Evolutionary conservation across 2,113 vertebrate genomes (phyloP), one percentile per base, ranked within the genome.

Genomic region (Callionymus lyra): DNA sequence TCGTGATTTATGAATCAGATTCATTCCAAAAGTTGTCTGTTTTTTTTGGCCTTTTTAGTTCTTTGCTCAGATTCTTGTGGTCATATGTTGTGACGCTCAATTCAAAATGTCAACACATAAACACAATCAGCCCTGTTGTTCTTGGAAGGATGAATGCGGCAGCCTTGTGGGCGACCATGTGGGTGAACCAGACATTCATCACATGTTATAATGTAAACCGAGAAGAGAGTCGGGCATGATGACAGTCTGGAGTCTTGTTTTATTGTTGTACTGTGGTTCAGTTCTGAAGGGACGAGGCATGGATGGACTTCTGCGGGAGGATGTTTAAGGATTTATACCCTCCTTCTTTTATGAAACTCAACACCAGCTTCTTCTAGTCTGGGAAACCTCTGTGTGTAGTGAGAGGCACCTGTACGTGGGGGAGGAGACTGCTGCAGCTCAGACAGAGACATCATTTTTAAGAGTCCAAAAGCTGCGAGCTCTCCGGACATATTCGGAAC

Each of bases 91-190:
- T 27, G 21, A 27, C 21, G 21, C 21, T 27, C 21, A 27, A 27
- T 27, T 27, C 21, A 27, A 27, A 27, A 27, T 27, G 21, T 27
- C 21, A 27, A 5, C 21, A n/a, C 16, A 18, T 15, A 35, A 14
- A 45, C 47, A 84, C 65, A 84, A 74, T 72, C 48, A 31, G 44
- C 27, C 50, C 55, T 50, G 49, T 80, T 85, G 78, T 82, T 75
- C 64, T 31, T 14, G 19, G 34, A 31, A 6, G 48, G 49, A 67
- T 64, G 82, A 82, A 80, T 73, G 68, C 61, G 1, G 1, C 40
- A 60, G 65, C 69, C 65, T 72, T 76, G 74, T 73, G 57, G 51
- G 65, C 33, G 57, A 43, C 32, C 21, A 15, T 68, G 74, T 77
- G 65, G 72, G 66, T 21, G 39, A 53, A 34, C 19, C 45, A 47